Base-by-base conservation (phyloP, 1,140 invertebrate genomes). In the Holotrichia oblita region DNA sequence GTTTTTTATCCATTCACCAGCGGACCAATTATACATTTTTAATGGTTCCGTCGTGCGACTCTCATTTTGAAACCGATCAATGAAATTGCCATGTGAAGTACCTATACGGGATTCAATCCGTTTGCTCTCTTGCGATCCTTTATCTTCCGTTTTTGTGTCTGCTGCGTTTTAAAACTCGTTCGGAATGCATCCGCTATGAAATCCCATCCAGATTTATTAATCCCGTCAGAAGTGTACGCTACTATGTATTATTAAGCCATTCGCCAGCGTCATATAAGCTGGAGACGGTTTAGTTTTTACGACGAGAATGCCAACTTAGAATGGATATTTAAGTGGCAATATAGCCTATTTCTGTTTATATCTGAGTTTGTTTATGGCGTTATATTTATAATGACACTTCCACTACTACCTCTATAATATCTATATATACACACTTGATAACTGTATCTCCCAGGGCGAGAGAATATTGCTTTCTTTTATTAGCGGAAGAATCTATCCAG, bases 271-370 rank as follows among this genome's bases (percentile, higher is more conserved):
- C 73, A n/a, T 74, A 74, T 74, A 74, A 74, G 17, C 73, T 34
- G 27, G 27, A 4, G 73, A 74, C 40, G 73, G 40, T 74, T 74
- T 41, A 74, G 34, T 44, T 44, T 74, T 74, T 74, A 74, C 73
- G 73, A 74, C 12, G 34, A 41, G 34, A 74, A 41, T 74, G 40
- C 41, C 14, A 42, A 40, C 14, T 44, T 40, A 20, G 6, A 44
- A 74, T 44, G 73, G 73, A 74, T 74, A 20, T 34, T 74, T 74
- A 74, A 40, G 73, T 74, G 73, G 73, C 41, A 41, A 74, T 74
- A 74, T 74, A 41, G 73, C 27, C 73, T 74, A 74, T 41, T 74
- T 42, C 73, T 74, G 41, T 41, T 74, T 74, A 74, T 74, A 74
- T 74, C 73, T 40, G 7, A 74, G 40, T 74, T 74, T 44, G 73